A percentile compares a stretch with the other conserved stretches of the same genome.
These are phyloP conservation scores for Diplolepis rosae DNA, from an alignment of 2,888 invertebrate genomes.

Conservation along the genomic window DNA sequence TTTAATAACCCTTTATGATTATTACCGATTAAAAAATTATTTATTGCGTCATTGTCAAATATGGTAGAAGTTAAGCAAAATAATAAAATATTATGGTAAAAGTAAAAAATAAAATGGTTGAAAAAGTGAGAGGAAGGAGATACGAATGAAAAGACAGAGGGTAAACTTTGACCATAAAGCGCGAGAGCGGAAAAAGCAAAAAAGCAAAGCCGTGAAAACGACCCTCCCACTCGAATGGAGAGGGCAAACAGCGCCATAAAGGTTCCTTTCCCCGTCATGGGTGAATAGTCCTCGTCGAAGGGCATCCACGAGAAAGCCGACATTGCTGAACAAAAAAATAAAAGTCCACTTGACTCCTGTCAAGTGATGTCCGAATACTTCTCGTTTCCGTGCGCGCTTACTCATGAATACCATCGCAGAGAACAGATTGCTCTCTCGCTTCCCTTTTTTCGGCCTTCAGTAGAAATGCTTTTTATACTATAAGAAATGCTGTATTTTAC, in stretches of 20 bases:
- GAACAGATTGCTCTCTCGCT: constrained; percentile 29
- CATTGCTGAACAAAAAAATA: constrained; percentile 51
- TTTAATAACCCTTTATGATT: too few species aligned
- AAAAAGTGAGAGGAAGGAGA: constrained; percentile 23
- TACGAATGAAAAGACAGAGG: constrained; percentile 46
- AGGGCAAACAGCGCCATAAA: constrained; percentile 67
- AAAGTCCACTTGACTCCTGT: constrained; percentile 65
- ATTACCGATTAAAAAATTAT: too few species aligned
- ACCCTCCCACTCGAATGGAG: constrained; percentile 59
- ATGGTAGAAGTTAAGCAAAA: too few species aligned
- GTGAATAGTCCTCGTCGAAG: constrained; percentile 56
- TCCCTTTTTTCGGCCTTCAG: constrained; percentile 22
- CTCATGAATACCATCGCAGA: constrained; percentile 44
- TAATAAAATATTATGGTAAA: not conserved
- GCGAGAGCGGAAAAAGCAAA: constrained; percentile 51
- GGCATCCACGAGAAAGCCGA: constrained; percentile 53
- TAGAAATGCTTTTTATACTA: constrained; percentile 6
- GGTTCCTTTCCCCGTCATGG: constrained; percentile 57
- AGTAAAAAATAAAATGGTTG: constrained; percentile 19
- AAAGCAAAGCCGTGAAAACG: constrained; percentile 54
- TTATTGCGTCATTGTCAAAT: too few species aligned
- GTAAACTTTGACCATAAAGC: constrained; percentile 52
- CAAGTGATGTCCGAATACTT: constrained; percentile 58
- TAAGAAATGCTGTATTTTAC: not conserved
- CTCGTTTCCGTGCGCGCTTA: constrained; percentile 35